Evolutionary conservation across 2,888 invertebrate species (phyloP), one percentile per base, ranked within the genome.

Genomic region (Branchipolynoe longqiensis): DNA sequence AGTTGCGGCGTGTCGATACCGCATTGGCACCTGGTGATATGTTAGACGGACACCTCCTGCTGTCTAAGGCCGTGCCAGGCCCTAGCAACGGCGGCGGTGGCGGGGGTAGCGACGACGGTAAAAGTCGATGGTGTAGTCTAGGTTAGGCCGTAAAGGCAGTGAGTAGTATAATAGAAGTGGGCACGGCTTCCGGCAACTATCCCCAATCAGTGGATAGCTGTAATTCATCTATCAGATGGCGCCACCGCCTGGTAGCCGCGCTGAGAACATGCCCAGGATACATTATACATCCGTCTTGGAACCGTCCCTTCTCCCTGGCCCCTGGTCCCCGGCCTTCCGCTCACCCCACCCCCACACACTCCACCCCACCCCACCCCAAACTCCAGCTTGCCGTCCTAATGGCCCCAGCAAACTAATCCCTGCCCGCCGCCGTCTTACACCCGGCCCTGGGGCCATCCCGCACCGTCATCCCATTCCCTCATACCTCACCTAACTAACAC

Each of bases 131-230:
- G n/a, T n/a, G n/a, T n/a, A n/a, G n/a, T n/a, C n/a, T n/a, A n/a
- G n/a, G n/a, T n/a, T n/a, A 62, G 62, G 62, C 25, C 62, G 8
- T 69, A n/a, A 31, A 31, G 69, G 69, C 38, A 69, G 69, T 69
- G 14, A 58, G 58, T 48, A 48, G 69, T 69, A 28, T 78, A 78
- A 78, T 31, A 48, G 78, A 78, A 41, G 48, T 48, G 48, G 78
- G 41, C 41, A 25, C 28, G 28, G 28, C 78, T 54, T 78, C 78
- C 78, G 54, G 25, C 78, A 18, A 54, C 54, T 41, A 28, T 1
- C 48, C 48, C 48, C 78, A 78, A 48, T 78, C 78, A 78, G 33
- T 28, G 78, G 41, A 41, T 0, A 28, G 0, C 4, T 25, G 28
- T 41, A n/a, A 54, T 78, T 28, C 78, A 78, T 78, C 48, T 48